A percentile compares a stretch with the other conserved stretches of the same genome.
Conservation (phyloP, 1,140 invertebrate genomes). For the Chironomus striatipennis region DNA sequence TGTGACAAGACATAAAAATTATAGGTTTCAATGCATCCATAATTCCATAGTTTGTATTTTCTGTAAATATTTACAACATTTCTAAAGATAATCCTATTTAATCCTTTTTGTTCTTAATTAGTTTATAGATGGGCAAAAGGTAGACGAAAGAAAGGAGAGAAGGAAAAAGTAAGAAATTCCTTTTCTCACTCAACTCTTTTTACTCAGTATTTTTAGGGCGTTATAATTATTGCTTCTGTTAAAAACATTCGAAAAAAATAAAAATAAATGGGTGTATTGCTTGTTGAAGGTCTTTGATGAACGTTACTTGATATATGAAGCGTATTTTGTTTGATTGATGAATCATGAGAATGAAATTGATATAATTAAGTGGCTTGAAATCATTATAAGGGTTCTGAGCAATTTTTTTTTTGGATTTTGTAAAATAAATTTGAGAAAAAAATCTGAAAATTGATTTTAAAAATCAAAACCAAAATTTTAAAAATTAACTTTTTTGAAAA, state of each 20-base stretch:
- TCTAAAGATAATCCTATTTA: slow-evolving; percentile 20
- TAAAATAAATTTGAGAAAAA: too few relatives aligned
- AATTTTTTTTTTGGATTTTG: too few relatives aligned
- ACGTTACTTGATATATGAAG: neutral
- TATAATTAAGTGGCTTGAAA: too few relatives aligned
- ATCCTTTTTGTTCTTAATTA: slow-evolving; percentile 22
- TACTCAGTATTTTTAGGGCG: neutral
- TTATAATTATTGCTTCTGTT: slow-evolving; percentile 18
- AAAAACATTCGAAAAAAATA: neutral
- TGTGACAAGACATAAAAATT: slow-evolving; percentile 17
- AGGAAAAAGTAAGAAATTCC: neutral
- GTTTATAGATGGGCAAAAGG: neutral
- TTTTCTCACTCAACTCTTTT: neutral
- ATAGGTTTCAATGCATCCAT: slow-evolving; percentile 13
- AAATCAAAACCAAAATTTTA: too few relatives aligned
- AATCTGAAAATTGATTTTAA: too few relatives aligned
- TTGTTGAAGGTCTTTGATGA: neutral
- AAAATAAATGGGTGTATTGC: neutral
- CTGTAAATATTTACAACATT: slow-evolving; percentile 22
- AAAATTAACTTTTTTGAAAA: too few relatives aligned
- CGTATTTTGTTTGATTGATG: neutral
- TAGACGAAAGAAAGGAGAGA: neutral
- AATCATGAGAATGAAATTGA: neutral
- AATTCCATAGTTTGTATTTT: neutral
- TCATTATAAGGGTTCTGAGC: too few relatives aligned